These are phyloP conservation scores for Trypoxylon attenuatum DNA, from an alignment of 2,888 invertebrate species.

Conservation along the genomic window DNA sequence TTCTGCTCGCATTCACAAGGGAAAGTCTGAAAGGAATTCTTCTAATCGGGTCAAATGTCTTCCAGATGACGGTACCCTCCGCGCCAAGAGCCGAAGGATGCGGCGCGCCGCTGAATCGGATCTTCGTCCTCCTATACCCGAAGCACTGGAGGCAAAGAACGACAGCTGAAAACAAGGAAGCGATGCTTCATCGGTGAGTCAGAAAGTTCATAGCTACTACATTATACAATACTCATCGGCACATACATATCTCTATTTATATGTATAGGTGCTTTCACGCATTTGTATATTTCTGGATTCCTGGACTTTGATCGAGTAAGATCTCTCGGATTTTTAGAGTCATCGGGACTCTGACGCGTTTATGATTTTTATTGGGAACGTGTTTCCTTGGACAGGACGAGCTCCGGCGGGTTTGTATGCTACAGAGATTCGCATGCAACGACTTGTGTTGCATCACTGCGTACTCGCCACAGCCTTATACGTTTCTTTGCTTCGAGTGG, in stretches of 20 bases:
- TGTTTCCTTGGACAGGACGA: constrained; percentile 31
- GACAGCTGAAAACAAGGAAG: background rate
- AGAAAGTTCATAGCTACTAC: background rate
- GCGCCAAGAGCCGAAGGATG: background rate
- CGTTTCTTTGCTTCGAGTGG: constrained; percentile 58
- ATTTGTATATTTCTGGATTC: too few species aligned
- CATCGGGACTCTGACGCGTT: background rate
- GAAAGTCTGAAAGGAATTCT: constrained; percentile 40
- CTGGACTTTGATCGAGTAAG: background rate
- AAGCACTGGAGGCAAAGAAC: background rate
- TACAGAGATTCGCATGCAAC: constrained; percentile 54
- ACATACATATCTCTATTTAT: too few species aligned
- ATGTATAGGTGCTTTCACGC: too few species aligned
- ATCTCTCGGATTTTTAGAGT: background rate
- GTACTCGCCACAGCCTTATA: constrained; percentile 58
- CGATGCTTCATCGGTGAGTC: background rate
- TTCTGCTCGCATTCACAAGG: constrained; percentile 18
- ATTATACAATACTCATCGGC: too few species aligned
- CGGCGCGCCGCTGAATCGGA: too few species aligned
- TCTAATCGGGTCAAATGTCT: constrained; percentile 40
- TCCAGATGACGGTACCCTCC: constrained; percentile 18
- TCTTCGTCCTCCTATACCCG: background rate
- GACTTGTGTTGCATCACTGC: constrained; percentile 53
- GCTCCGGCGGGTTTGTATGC: too few species aligned
- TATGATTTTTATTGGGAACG: constrained; percentile 38